These are phyloP conservation scores for Pseudotriccus pelzelni DNA, from an alignment of 2,797 vertebrate species.

Conservation along the genomic window DNA sequence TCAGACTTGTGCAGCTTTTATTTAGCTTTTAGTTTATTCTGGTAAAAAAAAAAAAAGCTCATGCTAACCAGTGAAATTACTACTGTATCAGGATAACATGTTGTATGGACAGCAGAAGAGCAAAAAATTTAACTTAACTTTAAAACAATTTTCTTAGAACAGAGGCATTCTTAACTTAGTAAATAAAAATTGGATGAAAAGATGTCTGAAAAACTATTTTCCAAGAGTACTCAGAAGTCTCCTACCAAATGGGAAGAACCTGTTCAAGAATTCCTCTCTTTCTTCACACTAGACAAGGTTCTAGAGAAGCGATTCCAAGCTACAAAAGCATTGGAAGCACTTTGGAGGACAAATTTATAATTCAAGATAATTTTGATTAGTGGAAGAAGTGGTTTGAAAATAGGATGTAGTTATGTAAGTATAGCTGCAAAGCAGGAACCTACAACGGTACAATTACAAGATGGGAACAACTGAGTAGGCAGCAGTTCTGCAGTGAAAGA, in stretches of 20 bases:
- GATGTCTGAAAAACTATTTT: background rate
- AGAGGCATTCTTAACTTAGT: background rate
- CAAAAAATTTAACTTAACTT: background rate
- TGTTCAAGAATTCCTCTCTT: background rate
- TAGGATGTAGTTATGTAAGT: conserved; percentile 57
- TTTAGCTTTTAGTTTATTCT: background rate
- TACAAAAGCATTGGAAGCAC: background rate
- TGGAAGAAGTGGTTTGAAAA: conserved; percentile 36
- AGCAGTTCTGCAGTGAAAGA: conserved; percentile 49
- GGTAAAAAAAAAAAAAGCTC: background rate
- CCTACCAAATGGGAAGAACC: background rate
- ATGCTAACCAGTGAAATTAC: background rate
- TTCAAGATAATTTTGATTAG: background rate
- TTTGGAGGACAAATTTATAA: background rate
- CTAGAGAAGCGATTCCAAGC: background rate
- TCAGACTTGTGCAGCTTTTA: background rate
- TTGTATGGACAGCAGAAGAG: background rate
- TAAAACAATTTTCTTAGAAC: background rate
- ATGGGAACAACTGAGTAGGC: conserved; percentile 67
- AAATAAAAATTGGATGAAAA: background rate
- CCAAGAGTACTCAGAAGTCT: background rate
- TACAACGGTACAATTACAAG: conserved; percentile 48
- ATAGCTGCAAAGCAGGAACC: conserved; percentile 55
- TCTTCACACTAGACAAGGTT: background rate
- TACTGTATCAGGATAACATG: background rate